Conservation (phyloP, 2,113 vertebrate genomes). For the Brevimyrus niger region DNA sequence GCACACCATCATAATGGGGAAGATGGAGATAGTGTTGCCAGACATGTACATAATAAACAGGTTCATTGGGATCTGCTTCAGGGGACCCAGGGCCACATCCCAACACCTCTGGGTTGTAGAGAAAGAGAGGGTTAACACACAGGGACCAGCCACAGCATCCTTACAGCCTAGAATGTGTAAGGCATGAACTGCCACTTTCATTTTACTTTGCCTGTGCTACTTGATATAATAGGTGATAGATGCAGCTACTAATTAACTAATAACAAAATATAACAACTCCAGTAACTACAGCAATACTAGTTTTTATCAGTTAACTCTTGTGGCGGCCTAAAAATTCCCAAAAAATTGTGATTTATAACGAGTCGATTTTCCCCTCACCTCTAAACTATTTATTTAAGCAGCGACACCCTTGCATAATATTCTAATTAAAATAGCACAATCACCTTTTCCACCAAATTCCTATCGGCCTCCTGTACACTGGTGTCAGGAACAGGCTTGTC, state of each 20-base stretch:
- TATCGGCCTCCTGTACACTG: constrained; percentile 88
- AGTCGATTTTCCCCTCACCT: neutral
- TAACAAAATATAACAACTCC: neutral
- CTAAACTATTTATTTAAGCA: neutral
- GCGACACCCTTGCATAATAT: neutral
- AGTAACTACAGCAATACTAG: too few species aligned
- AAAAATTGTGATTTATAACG: neutral
- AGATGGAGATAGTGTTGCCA: constrained; percentile 97
- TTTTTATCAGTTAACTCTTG: neutral
- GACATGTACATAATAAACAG: constrained; percentile 99
- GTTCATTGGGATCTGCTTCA: constrained; percentile 98
- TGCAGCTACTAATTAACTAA: neutral
- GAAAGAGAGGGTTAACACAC: neutral
- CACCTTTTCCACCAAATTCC: constrained; percentile 93
- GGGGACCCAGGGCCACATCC: constrained; percentile 88
- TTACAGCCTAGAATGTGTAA: neutral
- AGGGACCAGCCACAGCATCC: neutral
- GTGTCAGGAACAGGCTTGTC: constrained; percentile 89
- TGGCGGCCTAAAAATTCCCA: neutral
- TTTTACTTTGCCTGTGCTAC: neutral
- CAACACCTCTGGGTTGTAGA: constrained; percentile 74
- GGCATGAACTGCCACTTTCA: neutral
- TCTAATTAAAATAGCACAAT: constrained; percentile 7
- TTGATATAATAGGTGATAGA: neutral
- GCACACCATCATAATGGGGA: constrained; percentile 98